A percentile compares a stretch with the other conserved stretches of the same genome.
These are phyloP conservation scores for Pogonocherus hispidulus DNA, from an alignment of 2,888 invertebrate species.

Conservation along the genomic window DNA sequence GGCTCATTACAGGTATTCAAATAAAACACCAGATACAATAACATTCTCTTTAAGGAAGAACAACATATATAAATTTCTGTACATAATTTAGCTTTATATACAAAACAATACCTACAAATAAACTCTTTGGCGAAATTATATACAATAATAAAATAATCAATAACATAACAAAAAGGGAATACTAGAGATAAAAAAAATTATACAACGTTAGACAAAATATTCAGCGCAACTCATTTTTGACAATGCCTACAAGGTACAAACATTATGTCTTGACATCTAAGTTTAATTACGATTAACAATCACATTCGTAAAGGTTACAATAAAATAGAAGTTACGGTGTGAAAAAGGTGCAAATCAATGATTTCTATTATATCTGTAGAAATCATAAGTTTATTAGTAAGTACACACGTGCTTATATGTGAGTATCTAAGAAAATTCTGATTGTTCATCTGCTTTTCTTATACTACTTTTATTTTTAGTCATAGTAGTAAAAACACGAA, in stretches of 20 bases:
- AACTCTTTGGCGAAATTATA: constrained; percentile 69
- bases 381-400: constrained; percentile 27
- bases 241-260: constrained; percentile 60
- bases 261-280: constrained; percentile 52
- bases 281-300: constrained; percentile 45
- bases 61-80: constrained; percentile 70
- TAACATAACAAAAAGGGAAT: constrained; percentile 53
- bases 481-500: constrained; percentile 22
- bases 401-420: constrained; percentile 45
- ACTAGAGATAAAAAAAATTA: constrained; percentile 37
- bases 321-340: constrained; percentile 28
- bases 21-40: constrained; percentile 11
- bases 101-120: constrained; percentile 66
- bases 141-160: constrained; percentile 62
- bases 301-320: constrained; percentile 42
- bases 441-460: constrained; percentile 40
- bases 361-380: constrained; percentile 35
- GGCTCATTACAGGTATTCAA: neutral
- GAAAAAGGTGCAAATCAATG: constrained; percentile 40
- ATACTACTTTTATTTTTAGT: constrained; percentile 8
- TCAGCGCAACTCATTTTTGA: constrained; percentile 20
- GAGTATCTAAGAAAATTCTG: constrained; percentile 36
- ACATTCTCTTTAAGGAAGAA: constrained; percentile 63
- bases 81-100: constrained; percentile 66
- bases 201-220: constrained; percentile 22